Evolutionary conservation across 2,888 invertebrate genomes (phyloP).

Genomic region (Orthosia gothica): DNA sequence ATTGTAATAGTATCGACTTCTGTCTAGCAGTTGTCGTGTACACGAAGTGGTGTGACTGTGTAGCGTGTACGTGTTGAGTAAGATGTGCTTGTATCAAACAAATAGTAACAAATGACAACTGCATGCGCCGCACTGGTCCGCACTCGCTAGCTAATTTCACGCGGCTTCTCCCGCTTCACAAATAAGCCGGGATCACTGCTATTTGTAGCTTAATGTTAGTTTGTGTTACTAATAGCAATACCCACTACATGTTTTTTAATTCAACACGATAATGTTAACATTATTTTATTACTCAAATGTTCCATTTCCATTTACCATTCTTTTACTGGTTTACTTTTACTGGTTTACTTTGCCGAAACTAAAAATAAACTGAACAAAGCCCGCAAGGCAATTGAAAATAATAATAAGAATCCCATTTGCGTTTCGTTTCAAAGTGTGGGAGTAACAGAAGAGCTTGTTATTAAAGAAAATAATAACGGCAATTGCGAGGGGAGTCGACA

Average conservation of each 20-base stretch:
- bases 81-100: not conserved
- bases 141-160: slow-evolving; percentile 70
- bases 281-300: no score
- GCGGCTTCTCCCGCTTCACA: slow-evolving; percentile 69
- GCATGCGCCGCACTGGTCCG: not conserved
- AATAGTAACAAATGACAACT: not conserved
- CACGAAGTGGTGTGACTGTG: not conserved
- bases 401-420: slow-evolving; percentile 15
- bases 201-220: slow-evolving; percentile 72
- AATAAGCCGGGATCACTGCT: slow-evolving; percentile 74
- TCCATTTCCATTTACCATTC: no score
- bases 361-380: not conserved
- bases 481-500: slow-evolving; percentile 35
- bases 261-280: not conserved
- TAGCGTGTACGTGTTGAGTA: not conserved
- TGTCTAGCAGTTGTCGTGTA: no score
- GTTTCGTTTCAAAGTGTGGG: slow-evolving; percentile 15
- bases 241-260: no score
- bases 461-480: slow-evolving; percentile 38
- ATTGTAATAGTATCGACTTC: no score
- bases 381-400: not conserved
- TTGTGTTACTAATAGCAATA: no score
- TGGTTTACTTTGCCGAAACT: not conserved
- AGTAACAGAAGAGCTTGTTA: slow-evolving; percentile 22
- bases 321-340: not conserved